A percentile compares a stretch with the other conserved stretches of the same genome.
phyloP scores from a whole-genome alignment of 2,797 vertebrate genomes.

The Florisuga fusca region DNA sequence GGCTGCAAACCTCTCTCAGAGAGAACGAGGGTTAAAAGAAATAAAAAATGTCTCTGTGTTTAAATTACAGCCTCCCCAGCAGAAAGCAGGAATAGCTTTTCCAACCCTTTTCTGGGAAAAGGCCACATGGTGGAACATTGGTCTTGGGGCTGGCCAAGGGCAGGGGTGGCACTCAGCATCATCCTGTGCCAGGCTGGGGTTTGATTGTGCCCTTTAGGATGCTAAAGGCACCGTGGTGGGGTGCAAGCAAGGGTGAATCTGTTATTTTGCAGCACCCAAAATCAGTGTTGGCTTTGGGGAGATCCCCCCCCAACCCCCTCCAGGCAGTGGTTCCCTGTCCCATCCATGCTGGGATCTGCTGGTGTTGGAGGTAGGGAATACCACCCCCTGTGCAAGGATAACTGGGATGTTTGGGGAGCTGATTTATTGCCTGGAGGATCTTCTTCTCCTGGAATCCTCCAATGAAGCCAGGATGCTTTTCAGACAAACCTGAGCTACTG shows the following conservation, averaged over 20 bases:
- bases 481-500: not conserved
- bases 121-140: fast-evolving
- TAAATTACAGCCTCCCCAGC: not conserved
- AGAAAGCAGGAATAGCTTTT: not conserved
- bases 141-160: not conserved
- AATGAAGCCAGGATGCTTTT: not conserved
- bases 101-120: not conserved
- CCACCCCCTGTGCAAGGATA: fast-evolving
- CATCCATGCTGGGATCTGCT: not conserved
- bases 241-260: not conserved
- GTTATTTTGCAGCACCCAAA: not conserved
- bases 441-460: not conserved
- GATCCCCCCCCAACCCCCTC: not conserved
- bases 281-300: not conserved
- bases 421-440: not conserved
- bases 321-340: not conserved
- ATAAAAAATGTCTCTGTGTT: not conserved
- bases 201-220: not conserved
- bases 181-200: not conserved
- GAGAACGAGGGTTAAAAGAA: not conserved
- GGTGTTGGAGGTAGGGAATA: not conserved
- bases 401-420: not conserved
- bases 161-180: not conserved
- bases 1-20: not conserved
- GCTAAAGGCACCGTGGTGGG: not conserved